phyloP scores from a whole-genome alignment of 2,888 invertebrate species.

The Mongoloraphidia duomilia region DNA sequence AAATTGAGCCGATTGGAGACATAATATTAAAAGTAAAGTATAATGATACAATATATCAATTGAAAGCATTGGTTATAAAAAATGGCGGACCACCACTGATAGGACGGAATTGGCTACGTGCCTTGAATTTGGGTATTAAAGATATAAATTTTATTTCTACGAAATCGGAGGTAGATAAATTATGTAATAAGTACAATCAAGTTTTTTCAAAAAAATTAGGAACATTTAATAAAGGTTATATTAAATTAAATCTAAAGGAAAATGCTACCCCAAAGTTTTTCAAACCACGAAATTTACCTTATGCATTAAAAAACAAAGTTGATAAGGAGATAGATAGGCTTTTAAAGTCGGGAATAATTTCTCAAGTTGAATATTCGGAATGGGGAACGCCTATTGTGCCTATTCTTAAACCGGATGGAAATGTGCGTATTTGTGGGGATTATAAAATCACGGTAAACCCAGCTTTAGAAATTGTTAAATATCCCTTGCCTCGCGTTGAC shows the following conservation, averaged over 20 bases:
- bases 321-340: conserved; percentile 13
- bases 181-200: too few species aligned
- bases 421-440: conserved; percentile 15
- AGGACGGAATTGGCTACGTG: too few species aligned
- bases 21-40: too few species aligned
- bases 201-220: too few species aligned
- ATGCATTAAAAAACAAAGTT: conserved; percentile 16
- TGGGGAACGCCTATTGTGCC: conserved; percentile 16
- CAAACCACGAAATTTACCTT: conserved; percentile 17
- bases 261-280: conserved; percentile 8
- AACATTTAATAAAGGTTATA: too few species aligned
- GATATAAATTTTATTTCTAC: too few species aligned
- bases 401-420: conserved; percentile 13
- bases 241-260: background rate
- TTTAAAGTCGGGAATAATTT: conserved; percentile 12
- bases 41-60: too few species aligned
- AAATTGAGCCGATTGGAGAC: too few species aligned
- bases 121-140: too few species aligned
- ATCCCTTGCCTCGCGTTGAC: conserved; percentile 17
- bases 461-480: conserved; percentile 12
- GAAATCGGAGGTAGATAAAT: too few species aligned
- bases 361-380: conserved; percentile 11
- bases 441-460: conserved; percentile 16
- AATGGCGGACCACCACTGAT: too few species aligned
- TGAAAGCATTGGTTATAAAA: too few species aligned